A percentile compares a stretch with the other conserved stretches of the same genome.
phyloP scores from a whole-genome alignment of 2,113 vertebrate species.

The Nymphicus hollandicus region DNA sequence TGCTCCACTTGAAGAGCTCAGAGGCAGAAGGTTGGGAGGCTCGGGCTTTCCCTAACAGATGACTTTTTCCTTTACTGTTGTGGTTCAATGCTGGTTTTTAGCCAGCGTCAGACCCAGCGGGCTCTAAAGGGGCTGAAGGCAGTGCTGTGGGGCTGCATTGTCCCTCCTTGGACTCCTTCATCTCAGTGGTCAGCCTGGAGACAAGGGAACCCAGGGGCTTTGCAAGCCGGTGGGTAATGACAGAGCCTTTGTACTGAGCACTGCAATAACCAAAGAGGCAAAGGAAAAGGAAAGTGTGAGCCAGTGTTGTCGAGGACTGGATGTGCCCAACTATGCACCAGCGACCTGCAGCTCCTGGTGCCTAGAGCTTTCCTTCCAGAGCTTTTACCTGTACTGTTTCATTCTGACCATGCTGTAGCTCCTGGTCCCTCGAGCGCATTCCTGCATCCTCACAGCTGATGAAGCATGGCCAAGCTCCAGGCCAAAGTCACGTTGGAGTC shows the following conservation, averaged over 20 bases:
- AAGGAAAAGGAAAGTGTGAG: neutral
- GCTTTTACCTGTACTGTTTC: neutral
- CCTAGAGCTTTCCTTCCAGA: neutral
- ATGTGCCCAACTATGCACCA: neutral
- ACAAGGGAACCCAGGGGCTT: neutral
- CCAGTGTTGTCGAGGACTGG: neutral
- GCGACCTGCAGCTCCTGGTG: neutral
- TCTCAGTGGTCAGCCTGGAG: neutral
- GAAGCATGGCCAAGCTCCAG: neutral
- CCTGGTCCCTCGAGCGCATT: neutral
- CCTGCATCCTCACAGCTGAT: accelerated
- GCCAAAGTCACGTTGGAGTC: accelerated
- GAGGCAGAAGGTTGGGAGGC: constrained; percentile 31
- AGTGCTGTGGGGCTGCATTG: neutral
- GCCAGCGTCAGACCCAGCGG: accelerated
- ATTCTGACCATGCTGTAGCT: neutral
- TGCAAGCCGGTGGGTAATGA: neutral
- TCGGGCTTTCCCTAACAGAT: constrained; percentile 25
- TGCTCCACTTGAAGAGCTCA: neutral
- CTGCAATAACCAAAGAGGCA: neutral
- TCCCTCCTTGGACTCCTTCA: neutral
- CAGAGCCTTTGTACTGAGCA: neutral
- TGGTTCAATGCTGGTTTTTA: neutral
- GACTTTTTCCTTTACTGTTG: neutral
- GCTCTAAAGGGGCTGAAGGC: neutral